phyloP scores from a whole-genome alignment of 2,797 vertebrate species.

The Kryptopterus vitreolus region DNA sequence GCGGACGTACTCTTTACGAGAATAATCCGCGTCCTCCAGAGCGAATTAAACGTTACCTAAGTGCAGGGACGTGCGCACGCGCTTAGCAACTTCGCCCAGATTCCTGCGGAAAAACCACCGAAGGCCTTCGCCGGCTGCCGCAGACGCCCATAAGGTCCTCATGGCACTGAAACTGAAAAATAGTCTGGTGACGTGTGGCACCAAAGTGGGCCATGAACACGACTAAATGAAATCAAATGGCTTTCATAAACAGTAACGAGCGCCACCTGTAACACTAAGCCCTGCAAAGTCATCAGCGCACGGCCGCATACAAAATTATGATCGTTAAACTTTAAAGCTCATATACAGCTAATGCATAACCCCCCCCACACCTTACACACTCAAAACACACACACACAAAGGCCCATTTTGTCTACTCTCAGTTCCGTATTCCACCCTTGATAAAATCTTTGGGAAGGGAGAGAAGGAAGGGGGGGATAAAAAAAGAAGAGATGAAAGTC shows the following conservation, averaged over 20 bases:
- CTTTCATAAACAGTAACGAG: constrained; percentile 63
- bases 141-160: constrained; percentile 52
- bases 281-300: constrained; percentile 50
- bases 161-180: constrained; percentile 56
- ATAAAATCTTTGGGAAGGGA: constrained; percentile 44
- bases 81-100: constrained; percentile 34
- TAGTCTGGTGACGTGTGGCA: constrained; percentile 54
- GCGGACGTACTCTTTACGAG: background rate
- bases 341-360: constrained; percentile 48
- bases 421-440: background rate
- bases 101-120: constrained; percentile 15
- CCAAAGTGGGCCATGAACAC: constrained; percentile 53
- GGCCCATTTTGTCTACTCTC: background rate
- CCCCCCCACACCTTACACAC: constrained; percentile 5
- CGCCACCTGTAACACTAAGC: constrained; percentile 59
- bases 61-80: background rate
- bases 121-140: constrained; percentile 28
- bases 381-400: constrained; percentile 17
- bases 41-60: constrained; percentile 24
- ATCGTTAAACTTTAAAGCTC: constrained; percentile 54
- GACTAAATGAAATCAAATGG: constrained; percentile 60
- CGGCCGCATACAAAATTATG: constrained; percentile 64
- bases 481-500: constrained; percentile 72
- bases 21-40: background rate
- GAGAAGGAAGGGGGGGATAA: constrained; percentile 37